A percentile compares a stretch with the other conserved stretches of the same genome.
Evolutionary conservation across 2,113 vertebrate genomes (phyloP).

Genomic region (Callaeas wilsoni): DNA sequence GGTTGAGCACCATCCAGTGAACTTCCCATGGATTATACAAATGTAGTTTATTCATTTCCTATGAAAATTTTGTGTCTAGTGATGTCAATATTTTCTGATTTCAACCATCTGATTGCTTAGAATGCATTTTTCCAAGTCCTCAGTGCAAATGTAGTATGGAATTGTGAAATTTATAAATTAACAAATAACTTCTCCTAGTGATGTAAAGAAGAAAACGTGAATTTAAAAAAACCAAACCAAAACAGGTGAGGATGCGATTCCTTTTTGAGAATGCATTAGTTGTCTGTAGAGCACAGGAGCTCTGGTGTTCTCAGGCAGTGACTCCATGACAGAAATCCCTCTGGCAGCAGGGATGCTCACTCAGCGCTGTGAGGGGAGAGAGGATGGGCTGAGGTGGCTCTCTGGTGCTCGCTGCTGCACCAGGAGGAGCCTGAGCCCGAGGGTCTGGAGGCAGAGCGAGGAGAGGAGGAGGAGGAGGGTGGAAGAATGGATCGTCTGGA

Average conservation of each 20-base stretch:
- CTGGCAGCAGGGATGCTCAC: neutral
- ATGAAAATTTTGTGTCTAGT: neutral
- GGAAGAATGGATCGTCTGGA: too few species aligned
- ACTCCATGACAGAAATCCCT: neutral
- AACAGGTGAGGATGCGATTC: neutral
- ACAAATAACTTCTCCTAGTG: neutral
- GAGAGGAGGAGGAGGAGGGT: neutral
- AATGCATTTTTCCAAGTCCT: neutral
- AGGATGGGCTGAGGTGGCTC: neutral
- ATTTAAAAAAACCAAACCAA: neutral
- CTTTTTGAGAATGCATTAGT: neutral
- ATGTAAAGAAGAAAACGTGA: neutral
- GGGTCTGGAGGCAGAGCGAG: neutral
- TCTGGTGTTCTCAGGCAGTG: neutral
- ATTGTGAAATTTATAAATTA: neutral
- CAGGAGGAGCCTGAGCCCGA: neutral
- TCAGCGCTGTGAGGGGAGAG: neutral
- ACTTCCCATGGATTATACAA: neutral
- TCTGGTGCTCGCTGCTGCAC: fast-evolving
- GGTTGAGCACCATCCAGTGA: neutral
- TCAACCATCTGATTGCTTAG: neutral
- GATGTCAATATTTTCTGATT: neutral
- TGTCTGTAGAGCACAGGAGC: neutral
- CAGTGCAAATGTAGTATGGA: neutral
- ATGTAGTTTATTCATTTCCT: neutral